Evolutionary conservation across 2,113 vertebrate genomes (phyloP).

Genomic region (Callopanchax toddi): DNA sequence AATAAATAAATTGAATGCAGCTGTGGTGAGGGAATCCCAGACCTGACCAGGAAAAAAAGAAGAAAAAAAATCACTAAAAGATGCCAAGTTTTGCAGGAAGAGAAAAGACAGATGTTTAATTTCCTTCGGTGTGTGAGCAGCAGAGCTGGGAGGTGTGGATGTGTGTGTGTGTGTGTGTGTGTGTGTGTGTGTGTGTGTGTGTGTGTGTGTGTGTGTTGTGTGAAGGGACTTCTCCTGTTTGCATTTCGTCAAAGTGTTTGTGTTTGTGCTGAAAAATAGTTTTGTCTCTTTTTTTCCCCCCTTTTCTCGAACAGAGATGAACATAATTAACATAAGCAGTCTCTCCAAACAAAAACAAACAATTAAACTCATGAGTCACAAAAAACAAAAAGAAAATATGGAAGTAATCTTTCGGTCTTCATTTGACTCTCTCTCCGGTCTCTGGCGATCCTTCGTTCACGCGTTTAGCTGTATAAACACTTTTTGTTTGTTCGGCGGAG

Average conservation of each 20-base stretch:
- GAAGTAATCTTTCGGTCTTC: constrained; percentile 70
- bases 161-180: not conserved
- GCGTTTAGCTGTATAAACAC: constrained; percentile 63
- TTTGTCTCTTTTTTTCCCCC: constrained; percentile 61
- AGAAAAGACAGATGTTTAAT: constrained; percentile 76
- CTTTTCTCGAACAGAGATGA: constrained; percentile 50
- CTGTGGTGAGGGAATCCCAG: constrained; percentile 78
- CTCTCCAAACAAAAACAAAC: constrained; percentile 74
- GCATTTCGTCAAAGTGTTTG: constrained; percentile 64
- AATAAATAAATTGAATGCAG: constrained; percentile 69
- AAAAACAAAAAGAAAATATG: constrained; percentile 70
- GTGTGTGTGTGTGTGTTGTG: not conserved
- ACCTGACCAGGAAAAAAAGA: constrained; percentile 51
- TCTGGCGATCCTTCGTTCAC: constrained; percentile 51
- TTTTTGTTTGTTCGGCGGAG: constrained; percentile 58
- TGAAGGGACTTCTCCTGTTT: constrained; percentile 43
- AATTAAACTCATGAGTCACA: constrained; percentile 70
- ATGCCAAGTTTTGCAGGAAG: constrained; percentile 66
- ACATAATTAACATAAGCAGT: constrained; percentile 72
- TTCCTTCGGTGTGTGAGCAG: constrained; percentile 55
- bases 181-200: not conserved
- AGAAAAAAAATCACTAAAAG: constrained; percentile 62
- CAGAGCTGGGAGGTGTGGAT: constrained; percentile 59
- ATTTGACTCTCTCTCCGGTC: constrained; percentile 56
- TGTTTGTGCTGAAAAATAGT: constrained; percentile 67